Conservation (phyloP, 2,888 invertebrate genomes). For the Sepiola atlantica region DNA sequence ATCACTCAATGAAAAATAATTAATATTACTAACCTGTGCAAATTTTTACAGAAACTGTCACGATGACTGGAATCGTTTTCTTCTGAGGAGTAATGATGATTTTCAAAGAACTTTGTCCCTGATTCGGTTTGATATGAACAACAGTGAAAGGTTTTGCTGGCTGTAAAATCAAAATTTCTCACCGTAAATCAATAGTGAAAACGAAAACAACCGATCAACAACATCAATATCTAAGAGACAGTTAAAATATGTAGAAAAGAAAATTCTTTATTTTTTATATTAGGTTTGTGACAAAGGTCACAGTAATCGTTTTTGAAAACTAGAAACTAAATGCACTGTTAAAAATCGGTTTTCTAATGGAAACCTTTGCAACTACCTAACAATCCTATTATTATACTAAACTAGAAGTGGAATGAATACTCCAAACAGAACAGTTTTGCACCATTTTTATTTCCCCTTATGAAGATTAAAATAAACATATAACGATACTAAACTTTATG, state of each 20-base stretch:
- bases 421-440: too few species aligned
- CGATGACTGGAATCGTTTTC: neutral
- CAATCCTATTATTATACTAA: too few species aligned
- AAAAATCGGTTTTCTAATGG: too few species aligned
- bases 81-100: neutral
- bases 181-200: neutral
- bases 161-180: neutral
- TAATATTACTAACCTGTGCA: neutral
- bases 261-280: neutral
- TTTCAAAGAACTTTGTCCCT: neutral
- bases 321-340: neutral
- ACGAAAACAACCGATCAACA: neutral
- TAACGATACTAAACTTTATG: too few species aligned
- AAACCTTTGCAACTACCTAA: too few species aligned
- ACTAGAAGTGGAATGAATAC: too few species aligned
- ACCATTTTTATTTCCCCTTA: too few species aligned
- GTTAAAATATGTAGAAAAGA: neutral
- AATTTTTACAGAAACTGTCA: neutral
- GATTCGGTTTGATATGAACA: neutral
- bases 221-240: neutral
- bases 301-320: neutral
- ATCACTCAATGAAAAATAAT: neutral
- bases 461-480: too few species aligned
- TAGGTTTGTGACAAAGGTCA: neutral
- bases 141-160: neutral